A percentile compares a stretch with the other conserved stretches of the same genome.
These are phyloP conservation scores for Dromococcyx pavoninus DNA, from an alignment of 2,797 vertebrate genomes.

Conservation along the genomic window DNA sequence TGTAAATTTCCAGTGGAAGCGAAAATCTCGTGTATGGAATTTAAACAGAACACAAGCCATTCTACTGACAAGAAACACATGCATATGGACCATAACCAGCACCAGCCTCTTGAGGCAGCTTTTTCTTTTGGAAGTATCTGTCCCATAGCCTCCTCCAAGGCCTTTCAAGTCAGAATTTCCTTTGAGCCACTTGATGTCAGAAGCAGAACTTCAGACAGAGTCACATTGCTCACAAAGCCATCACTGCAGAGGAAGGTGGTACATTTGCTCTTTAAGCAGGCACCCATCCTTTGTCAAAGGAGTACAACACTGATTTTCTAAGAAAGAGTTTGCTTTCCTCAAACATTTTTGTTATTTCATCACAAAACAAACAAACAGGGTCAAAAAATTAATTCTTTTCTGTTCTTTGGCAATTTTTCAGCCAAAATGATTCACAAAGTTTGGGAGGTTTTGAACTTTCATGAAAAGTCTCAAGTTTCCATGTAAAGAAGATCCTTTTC, in stretches of 20 bases:
- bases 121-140: not conserved
- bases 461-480: not conserved
- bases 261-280: not conserved
- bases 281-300: not conserved
- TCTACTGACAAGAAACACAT: not conserved
- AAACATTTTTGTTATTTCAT: conserved; percentile 15
- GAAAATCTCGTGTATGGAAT: not conserved
- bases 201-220: not conserved
- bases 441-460: not conserved
- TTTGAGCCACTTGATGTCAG: not conserved
- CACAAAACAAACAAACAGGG: not conserved
- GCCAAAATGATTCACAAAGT: not conserved
- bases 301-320: not conserved
- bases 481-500: not conserved
- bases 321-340: not conserved
- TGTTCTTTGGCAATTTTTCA: conserved; percentile 3
- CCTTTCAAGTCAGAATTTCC: not conserved
- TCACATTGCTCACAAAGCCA: not conserved
- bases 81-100: not conserved
- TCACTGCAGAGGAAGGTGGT: not conserved
- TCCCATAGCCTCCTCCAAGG: not conserved
- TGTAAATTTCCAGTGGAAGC: not conserved
- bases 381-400: not conserved
- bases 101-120: not conserved
- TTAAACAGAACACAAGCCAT: not conserved